Conservation (phyloP, 2,888 invertebrate genomes). For the Sicus ferrugineus region DNA sequence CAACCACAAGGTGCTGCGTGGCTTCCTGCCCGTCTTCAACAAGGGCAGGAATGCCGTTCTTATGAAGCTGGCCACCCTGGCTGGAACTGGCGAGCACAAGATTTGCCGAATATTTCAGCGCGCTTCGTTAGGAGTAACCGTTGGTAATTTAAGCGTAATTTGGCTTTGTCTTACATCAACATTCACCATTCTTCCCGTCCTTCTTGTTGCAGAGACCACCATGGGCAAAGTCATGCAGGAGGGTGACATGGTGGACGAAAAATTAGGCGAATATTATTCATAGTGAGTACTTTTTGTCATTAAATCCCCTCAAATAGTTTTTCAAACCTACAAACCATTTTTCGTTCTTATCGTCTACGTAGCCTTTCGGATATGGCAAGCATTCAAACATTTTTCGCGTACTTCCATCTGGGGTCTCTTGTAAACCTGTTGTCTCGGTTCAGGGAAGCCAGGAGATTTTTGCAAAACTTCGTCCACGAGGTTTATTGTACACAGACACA, state of each 20-base stretch:
- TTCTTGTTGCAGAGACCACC: conserved; percentile 42
- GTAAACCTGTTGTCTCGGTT: background rate
- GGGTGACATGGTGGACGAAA: conserved; percentile 35
- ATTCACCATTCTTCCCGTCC: too few species aligned
- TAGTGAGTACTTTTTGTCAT: too few species aligned
- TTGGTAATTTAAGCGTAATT: conserved; percentile 41
- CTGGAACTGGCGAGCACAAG: conserved; percentile 27
- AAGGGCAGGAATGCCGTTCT: conserved; percentile 35
- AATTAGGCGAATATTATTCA: conserved; percentile 22
- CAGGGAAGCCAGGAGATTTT: background rate
- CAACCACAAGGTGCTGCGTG: conserved; percentile 35
- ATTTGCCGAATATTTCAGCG: conserved; percentile 33
- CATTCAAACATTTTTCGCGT: background rate
- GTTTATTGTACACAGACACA: background rate
- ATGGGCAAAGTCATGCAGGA: conserved; percentile 40
- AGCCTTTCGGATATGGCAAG: background rate
- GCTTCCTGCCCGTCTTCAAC: conserved; percentile 40
- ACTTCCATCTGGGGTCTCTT: background rate
- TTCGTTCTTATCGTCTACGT: too few species aligned
- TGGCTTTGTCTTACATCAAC: too few species aligned
- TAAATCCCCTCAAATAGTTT: too few species aligned
- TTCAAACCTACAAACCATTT: too few species aligned
- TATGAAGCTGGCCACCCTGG: conserved; percentile 31
- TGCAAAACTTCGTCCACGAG: conserved; percentile 14
- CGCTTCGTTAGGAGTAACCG: conserved; percentile 32